phyloP scores from a whole-genome alignment of 2,888 invertebrate species.

The Marronus borbonicus region DNA sequence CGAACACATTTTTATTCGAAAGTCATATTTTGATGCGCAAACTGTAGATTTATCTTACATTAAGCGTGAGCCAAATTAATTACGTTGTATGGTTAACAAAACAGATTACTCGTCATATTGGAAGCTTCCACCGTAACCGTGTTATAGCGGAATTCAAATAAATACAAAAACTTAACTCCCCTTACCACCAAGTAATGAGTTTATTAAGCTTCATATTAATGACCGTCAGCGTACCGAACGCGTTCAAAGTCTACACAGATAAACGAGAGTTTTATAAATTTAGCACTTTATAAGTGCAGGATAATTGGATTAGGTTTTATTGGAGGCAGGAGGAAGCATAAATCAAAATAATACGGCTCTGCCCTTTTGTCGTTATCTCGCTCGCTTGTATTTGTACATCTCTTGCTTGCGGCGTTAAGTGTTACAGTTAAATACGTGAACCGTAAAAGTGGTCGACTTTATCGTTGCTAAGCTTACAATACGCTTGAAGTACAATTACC shows the following conservation, averaged over 20 bases:
- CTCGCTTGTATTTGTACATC: slow-evolving; percentile 14
- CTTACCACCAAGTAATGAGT: slow-evolving; percentile 9
- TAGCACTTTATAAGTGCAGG: slow-evolving; percentile 21
- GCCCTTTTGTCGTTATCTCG: slow-evolving; percentile 19
- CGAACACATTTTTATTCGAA: too few relatives aligned
- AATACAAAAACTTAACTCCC: slow-evolving; percentile 16
- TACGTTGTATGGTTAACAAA: background rate
- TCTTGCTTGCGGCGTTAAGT: background rate
- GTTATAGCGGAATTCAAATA: background rate
- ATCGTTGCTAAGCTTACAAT: slow-evolving; percentile 2
- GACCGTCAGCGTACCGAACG: slow-evolving; percentile 11
- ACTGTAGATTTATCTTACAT: background rate
- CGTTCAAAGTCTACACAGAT: slow-evolving; percentile 33
- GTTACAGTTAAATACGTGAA: slow-evolving; percentile 14
- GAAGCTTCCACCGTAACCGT: background rate
- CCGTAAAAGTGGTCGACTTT: background rate
- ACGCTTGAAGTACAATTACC: too few relatives aligned
- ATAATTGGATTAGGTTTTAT: slow-evolving; percentile 48
- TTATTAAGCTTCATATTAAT: slow-evolving; percentile 31
- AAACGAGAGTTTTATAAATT: slow-evolving; percentile 29
- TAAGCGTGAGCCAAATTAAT: background rate
- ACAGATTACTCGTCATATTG: background rate
- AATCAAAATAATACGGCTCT: slow-evolving; percentile 38
- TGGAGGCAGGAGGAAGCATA: slow-evolving; percentile 31
- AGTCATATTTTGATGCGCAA: too few relatives aligned